phyloP scores from a whole-genome alignment of 30 jellyfish, hydroid and myxozoan genomes.

The Morbakka virulenta region DNA sequence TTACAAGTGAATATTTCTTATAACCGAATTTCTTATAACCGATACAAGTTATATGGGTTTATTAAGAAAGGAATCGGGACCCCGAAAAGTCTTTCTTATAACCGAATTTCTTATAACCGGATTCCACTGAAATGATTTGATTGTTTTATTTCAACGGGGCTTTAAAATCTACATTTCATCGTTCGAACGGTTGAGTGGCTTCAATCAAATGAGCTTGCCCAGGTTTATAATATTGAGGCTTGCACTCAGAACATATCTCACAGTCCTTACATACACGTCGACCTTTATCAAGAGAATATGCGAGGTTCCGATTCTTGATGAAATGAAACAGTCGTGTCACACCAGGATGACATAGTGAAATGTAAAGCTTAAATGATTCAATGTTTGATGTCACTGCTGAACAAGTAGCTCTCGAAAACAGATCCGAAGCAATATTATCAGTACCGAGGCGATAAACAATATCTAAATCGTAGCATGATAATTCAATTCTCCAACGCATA shows the following conservation, averaged over 20 bases:
- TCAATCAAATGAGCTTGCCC: constrained; percentile 13
- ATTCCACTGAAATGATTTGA: too few species aligned
- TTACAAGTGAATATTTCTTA: too few species aligned
- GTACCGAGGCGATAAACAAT: constrained; percentile 35
- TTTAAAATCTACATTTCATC: constrained; percentile 6
- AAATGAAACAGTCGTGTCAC: constrained; percentile 21
- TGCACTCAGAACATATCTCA: constrained; percentile 1
- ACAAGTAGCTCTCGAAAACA: not conserved
- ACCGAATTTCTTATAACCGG: too few species aligned
- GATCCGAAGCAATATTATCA: constrained; percentile 4
- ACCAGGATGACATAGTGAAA: constrained; percentile 37
- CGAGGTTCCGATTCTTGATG: constrained; percentile 15
- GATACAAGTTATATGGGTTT: too few species aligned
- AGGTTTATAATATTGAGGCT: constrained; percentile 24
- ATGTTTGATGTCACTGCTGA: not conserved
- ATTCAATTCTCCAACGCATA: constrained; percentile 63
- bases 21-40: too few species aligned
- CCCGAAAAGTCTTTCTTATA: too few species aligned
- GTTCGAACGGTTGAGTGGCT: constrained; percentile 54
- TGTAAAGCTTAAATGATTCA: not conserved
- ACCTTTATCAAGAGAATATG: constrained; percentile 13
- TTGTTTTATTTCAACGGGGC: too few species aligned
- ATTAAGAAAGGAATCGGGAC: too few species aligned
- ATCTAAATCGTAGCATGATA: constrained; percentile 44
- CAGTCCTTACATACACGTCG: not conserved